Percentiles rank a stretch among this genome's conserved stretches.
Conservation (phyloP, 2,888 invertebrate genomes). For the Chelonus formosanus region DNA sequence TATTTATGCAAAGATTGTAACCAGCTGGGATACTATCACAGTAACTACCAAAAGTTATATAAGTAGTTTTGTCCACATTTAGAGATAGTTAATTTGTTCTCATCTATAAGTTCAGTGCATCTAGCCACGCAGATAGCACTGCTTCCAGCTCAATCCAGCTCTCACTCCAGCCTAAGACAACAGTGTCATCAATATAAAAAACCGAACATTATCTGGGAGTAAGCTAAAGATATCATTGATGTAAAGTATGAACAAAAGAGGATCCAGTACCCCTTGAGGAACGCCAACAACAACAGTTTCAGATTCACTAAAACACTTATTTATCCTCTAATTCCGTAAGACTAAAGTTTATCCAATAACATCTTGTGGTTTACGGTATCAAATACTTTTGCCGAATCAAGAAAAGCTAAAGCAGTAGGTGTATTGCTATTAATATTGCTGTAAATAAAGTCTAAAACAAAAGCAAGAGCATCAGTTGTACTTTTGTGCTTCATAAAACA, state of each 20-base stretch:
- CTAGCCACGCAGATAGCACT: neutral
- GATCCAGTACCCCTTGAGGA: constrained; percentile 1
- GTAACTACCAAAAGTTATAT: neutral
- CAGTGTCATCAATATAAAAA: constrained; percentile 1
- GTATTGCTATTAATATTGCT: no score
- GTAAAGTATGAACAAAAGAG: neutral
- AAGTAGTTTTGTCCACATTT: neutral
- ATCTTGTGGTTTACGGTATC: no score
- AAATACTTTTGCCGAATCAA: no score
- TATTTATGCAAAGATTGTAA: neutral
- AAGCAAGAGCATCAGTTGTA: no score
- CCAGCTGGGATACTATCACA: neutral
- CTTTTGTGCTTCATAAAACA: no score
- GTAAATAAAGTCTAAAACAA: no score
- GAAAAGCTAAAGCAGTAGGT: no score
- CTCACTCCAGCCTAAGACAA: neutral
- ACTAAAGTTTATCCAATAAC: no score
- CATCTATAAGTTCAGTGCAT: neutral
- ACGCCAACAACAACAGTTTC: neutral
- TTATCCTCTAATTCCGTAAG: neutral
- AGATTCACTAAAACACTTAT: neutral
- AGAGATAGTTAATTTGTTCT: neutral
- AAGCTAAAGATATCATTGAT: constrained; percentile 3
- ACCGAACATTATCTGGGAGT: neutral
- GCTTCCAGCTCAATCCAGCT: neutral